Base-by-base conservation (phyloP, 1,140 invertebrate species). In the Leptinotarsa lineolata region DNA sequence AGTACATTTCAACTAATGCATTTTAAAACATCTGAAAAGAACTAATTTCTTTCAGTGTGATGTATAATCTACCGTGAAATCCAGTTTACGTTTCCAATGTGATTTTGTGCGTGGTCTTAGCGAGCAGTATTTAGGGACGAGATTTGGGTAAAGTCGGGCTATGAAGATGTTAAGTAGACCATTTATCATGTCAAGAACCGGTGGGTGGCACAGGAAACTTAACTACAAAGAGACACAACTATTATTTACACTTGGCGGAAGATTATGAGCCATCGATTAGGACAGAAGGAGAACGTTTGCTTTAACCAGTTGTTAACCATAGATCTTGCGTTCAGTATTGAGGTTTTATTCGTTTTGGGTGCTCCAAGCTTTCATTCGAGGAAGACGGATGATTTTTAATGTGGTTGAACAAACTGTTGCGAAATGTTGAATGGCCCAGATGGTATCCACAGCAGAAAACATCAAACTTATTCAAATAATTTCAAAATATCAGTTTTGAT, bases 91-190 rank as follows among this genome's bases (percentile, higher is more conserved):
- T 64, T 21, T 64, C 20, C 61, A 6, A 20, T 16, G 48, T 54
- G n/a, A 54, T 64, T 64, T 64, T 64, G 61, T 20, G 13, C 15
- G 12, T 16, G 21, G 24, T 30, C 8, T 22, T 64, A 22, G 12
- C 24, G 13, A 64, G 48, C 48, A 54, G 48, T 15, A n/a, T 59
- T 59, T 59, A 59, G 48, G 48, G 48, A 21, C 48, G 24, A 45
- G 15, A 70, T 59, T 70, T 70, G 68, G 21, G 48, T 59, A 24
- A 70, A 70, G 16, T 59, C 20, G 39, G 68, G n/a, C 18, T 72
- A 81, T 81, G 78, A 81, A 81, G 80, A 81, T 68, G 78, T 81
- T 81, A 81, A 81, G 78, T 78, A 79, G 77, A 74, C 77, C 76
- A 81, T 81, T 79, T 80, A 72, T 81, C 80, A 81, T 76, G 79